Conservation (phyloP, 2,888 invertebrate species). For the Apantesis nais region DNA sequence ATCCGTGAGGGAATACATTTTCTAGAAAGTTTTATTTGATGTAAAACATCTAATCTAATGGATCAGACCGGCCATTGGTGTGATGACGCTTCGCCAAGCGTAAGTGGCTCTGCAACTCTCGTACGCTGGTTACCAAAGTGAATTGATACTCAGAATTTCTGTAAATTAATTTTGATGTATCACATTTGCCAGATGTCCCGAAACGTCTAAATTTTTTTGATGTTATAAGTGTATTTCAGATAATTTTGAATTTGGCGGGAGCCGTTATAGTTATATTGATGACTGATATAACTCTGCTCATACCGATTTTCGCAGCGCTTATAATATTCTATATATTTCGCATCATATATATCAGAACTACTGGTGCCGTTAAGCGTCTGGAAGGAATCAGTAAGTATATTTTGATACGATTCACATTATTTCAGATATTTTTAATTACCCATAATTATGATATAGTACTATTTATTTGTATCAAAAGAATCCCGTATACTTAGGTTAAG, state of each 20-base stretch:
- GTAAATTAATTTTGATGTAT: too few relatives aligned
- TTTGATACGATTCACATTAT: not conserved
- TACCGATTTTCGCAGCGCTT: slow-evolving; percentile 84
- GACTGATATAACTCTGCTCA: slow-evolving; percentile 80
- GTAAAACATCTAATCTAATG: too few relatives aligned
- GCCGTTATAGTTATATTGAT: slow-evolving; percentile 91
- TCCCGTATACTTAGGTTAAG: not conserved
- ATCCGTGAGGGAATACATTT: too few relatives aligned
- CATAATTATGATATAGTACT: not conserved
- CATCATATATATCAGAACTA: slow-evolving; percentile 88
- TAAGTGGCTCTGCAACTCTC: too few relatives aligned
- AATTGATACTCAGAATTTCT: too few relatives aligned
- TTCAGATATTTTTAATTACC: not conserved
- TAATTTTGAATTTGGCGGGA: slow-evolving; percentile 91
- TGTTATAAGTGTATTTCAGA: slow-evolving; percentile 76
- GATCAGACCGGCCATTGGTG: too few relatives aligned
- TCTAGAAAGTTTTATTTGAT: too few relatives aligned
- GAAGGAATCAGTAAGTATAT: slow-evolving; percentile 87
- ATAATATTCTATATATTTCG: slow-evolving; percentile 87
- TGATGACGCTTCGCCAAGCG: too few relatives aligned
- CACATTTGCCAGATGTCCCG: too few relatives aligned
- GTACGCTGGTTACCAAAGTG: too few relatives aligned
- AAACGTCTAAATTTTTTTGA: not conserved
- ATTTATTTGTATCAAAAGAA: too few relatives aligned
- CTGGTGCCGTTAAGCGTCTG: slow-evolving; percentile 89